Conservation (phyloP, 2,888 invertebrate species). For the Stramonita haemastoma region DNA sequence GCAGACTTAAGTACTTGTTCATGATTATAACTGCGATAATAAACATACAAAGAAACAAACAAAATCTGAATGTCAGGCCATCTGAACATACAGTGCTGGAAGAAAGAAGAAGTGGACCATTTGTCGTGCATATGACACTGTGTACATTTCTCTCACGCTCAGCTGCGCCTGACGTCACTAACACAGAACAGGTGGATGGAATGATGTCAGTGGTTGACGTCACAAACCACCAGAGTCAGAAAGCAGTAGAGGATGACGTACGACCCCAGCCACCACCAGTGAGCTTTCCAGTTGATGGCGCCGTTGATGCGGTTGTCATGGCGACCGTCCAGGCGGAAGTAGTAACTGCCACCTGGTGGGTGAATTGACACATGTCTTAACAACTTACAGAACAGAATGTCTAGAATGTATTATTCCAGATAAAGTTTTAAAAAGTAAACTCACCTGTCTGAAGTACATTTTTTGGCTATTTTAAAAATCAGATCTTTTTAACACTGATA, state of each 20-base stretch:
- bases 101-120: background rate
- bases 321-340: constrained; percentile 38
- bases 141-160: background rate
- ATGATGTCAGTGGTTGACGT: constrained; percentile 34
- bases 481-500: too few relatives aligned
- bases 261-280: constrained; percentile 5
- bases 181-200: constrained; percentile 20
- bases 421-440: too few relatives aligned
- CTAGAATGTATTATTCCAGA: too few relatives aligned
- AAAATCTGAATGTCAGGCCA: background rate
- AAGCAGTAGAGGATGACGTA: background rate
- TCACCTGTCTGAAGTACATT: too few relatives aligned
- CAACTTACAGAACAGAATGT: too few relatives aligned
- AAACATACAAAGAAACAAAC: background rate
- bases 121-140: background rate
- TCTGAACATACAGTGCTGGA: background rate
- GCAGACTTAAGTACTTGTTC: too few relatives aligned
- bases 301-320: constrained; percentile 18
- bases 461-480: too few relatives aligned
- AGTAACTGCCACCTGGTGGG: constrained; percentile 37
- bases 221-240: background rate
- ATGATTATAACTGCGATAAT: background rate
- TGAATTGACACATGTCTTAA: too few relatives aligned
- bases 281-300: constrained; percentile 5
- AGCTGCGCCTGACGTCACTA: background rate